Conservation (phyloP, 2,113 vertebrate genomes). For the Cariama cristata region DNA sequence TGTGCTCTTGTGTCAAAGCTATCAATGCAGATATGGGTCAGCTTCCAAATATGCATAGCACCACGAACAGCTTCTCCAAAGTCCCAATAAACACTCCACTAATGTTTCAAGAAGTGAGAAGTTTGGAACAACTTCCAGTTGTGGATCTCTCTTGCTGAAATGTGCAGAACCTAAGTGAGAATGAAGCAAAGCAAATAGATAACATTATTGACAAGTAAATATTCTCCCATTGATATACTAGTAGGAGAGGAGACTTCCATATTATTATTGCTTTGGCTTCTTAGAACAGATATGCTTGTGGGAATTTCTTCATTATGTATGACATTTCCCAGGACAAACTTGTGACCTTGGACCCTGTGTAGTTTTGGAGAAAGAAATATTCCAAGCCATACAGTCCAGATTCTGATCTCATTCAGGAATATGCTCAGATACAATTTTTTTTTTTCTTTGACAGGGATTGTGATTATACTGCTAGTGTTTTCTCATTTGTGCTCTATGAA, state of each 20-base stretch:
- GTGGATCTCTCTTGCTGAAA: background rate
- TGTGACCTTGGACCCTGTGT: background rate
- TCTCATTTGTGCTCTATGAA: background rate
- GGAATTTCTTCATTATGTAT: background rate
- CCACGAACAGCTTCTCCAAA: background rate
- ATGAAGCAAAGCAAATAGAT: background rate
- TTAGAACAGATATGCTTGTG: background rate
- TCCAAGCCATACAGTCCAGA: background rate
- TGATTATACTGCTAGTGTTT: background rate
- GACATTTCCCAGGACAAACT: background rate
- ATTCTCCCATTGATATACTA: background rate
- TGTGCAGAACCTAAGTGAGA: background rate
- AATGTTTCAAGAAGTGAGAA: background rate
- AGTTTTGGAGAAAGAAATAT: constrained; percentile 10
- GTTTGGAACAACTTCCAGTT: background rate
- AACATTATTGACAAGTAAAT: background rate
- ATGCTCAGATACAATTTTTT: background rate
- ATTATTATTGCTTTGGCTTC: background rate
- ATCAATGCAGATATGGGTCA: background rate
- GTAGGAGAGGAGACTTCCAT: background rate
- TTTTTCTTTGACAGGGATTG: background rate
- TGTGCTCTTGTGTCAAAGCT: background rate
- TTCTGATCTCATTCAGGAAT: background rate
- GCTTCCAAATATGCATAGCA: background rate
- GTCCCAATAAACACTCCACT: background rate